Conservation (phyloP, 2,113 vertebrate species). For the Mus musculus region GRCm39 chr9:99508501-99509000, state of each 20-base stretch:
- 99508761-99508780: background rate
- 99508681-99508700: background rate
- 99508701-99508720: background rate
- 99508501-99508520: background rate
- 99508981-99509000: background rate
- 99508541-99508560: background rate
- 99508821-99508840: background rate
- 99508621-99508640: background rate
- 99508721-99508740: background rate
- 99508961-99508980: background rate
- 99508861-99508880: background rate
- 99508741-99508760: background rate
- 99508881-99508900: background rate
- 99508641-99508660: background rate
- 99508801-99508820: background rate
- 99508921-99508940: background rate
- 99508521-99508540: no score
- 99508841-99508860: background rate
- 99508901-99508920: background rate
- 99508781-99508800: background rate
- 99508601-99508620: background rate
- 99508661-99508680: background rate
- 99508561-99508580: background rate
- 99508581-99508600: background rate
- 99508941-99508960: background rate